phyloP scores from a whole-genome alignment of 2,113 vertebrate genomes.

The Amblyopsis rosae region DNA sequence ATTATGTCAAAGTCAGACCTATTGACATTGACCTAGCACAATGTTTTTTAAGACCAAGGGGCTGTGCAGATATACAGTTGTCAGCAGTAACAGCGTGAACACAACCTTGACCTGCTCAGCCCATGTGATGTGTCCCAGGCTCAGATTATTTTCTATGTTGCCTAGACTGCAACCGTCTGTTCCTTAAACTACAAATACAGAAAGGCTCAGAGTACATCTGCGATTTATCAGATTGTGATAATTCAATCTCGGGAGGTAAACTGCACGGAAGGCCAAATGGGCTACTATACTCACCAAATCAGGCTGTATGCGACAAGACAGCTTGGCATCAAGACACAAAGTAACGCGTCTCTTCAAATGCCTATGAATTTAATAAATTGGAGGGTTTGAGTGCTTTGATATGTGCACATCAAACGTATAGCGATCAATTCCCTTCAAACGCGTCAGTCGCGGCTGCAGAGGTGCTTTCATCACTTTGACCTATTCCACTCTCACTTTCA shows the following conservation, averaged over 20 bases:
- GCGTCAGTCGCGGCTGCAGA: constrained; percentile 31
- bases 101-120: neutral
- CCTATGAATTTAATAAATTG: constrained; percentile 26
- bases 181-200: neutral
- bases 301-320: constrained; percentile 15
- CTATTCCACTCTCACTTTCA: constrained; percentile 61
- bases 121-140: neutral
- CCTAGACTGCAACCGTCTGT: neutral
- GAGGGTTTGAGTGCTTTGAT: constrained; percentile 49
- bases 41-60: neutral
- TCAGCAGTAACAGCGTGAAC: neutral
- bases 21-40: too few relatives aligned
- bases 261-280: neutral
- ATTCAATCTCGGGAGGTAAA: neutral
- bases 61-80: neutral
- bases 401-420: constrained; percentile 43
- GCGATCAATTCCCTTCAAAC: constrained; percentile 41
- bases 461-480: constrained; percentile 68
- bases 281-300: neutral
- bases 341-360: constrained; percentile 14
- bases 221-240: neutral
- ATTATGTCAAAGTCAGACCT: neutral
- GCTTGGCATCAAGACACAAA: constrained; percentile 35
- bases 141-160: neutral
- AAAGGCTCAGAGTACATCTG: neutral